Evolutionary conservation across 2,797 vertebrate genomes (phyloP).

Genomic region (Hapalemur alaotrensis): DNA sequence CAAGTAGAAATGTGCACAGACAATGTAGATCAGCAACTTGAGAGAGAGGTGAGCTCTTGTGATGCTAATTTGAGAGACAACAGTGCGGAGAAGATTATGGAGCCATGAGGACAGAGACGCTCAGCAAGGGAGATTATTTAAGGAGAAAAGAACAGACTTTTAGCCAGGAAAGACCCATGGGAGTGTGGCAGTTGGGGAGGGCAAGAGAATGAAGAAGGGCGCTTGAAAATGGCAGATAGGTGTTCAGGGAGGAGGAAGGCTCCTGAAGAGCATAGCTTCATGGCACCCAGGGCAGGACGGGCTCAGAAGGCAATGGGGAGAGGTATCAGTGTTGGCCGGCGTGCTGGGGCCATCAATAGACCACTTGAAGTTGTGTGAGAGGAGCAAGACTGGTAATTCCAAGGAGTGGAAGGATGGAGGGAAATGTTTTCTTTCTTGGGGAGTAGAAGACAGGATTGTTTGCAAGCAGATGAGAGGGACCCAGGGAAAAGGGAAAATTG

Average conservation of each 20-base stretch:
- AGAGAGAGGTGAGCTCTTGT: not conserved
- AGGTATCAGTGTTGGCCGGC: too few relatives aligned
- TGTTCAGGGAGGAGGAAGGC: not conserved
- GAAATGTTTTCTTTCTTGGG: not conserved
- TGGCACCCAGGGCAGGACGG: not conserved
- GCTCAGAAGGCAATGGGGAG: not conserved
- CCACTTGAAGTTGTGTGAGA: not conserved
- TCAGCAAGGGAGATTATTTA: not conserved
- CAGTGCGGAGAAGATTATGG: not conserved
- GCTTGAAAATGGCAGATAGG: not conserved
- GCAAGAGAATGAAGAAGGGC: not conserved
- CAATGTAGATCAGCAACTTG: slow-evolving; percentile 7
- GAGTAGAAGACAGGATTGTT: not conserved
- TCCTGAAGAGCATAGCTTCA: not conserved
- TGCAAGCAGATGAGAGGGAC: not conserved
- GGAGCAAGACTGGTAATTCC: not conserved
- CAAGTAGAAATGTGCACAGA: not conserved
- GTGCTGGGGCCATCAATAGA: not conserved
- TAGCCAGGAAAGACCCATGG: not conserved
- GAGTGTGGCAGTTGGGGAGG: not conserved
- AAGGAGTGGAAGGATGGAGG: not conserved
- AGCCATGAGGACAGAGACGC: not conserved
- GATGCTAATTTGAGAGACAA: not conserved
- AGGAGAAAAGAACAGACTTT: not conserved
- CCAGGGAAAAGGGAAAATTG: not conserved